These are phyloP conservation scores for Lerista edwardsae DNA, from an alignment of 2,797 vertebrate species.

Conservation along the genomic window DNA sequence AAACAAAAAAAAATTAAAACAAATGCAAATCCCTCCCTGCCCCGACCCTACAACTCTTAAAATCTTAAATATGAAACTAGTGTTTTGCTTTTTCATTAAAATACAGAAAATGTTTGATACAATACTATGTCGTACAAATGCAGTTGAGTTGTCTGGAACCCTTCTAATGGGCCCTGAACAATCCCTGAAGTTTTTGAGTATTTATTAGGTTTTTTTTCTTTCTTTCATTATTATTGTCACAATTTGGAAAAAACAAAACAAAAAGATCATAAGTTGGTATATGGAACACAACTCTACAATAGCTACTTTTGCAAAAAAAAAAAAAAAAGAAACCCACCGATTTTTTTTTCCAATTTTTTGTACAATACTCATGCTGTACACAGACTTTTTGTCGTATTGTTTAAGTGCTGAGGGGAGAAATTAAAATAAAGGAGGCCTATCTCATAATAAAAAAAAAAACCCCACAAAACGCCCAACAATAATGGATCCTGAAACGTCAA, in stretches of 20 bases:
- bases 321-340: slow-evolving; percentile 38
- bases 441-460: neutral
- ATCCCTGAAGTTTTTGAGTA: slow-evolving; percentile 94
- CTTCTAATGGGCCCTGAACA: slow-evolving; percentile 82
- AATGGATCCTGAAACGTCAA: slow-evolving; percentile 61
- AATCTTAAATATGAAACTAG: slow-evolving; percentile 98
- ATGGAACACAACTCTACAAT: slow-evolving; percentile 77
- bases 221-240: slow-evolving; percentile 87
- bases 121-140: slow-evolving; percentile 95
- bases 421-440: slow-evolving; percentile 41
- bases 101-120: slow-evolving; percentile 95
- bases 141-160: slow-evolving; percentile 87
- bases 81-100: slow-evolving; percentile 96
- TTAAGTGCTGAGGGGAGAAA: slow-evolving; percentile 80
- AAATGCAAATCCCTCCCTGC: slow-evolving; percentile 66
- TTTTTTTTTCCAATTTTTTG: slow-evolving; percentile 55
- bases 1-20: slow-evolving; percentile 61
- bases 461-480: slow-evolving; percentile 4
- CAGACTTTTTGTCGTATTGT: slow-evolving; percentile 88
- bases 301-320: slow-evolving; percentile 63
- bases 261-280: slow-evolving; percentile 71
- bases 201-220: slow-evolving; percentile 73
- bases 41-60: slow-evolving; percentile 79
- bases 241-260: slow-evolving; percentile 82
- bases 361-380: slow-evolving; percentile 83